Percentiles rank a stretch among this genome's conserved stretches.
These are phyloP conservation scores for Brachypteracias leptosomus DNA, from an alignment of 2,113 vertebrate genomes.

Conservation along the genomic window DNA sequence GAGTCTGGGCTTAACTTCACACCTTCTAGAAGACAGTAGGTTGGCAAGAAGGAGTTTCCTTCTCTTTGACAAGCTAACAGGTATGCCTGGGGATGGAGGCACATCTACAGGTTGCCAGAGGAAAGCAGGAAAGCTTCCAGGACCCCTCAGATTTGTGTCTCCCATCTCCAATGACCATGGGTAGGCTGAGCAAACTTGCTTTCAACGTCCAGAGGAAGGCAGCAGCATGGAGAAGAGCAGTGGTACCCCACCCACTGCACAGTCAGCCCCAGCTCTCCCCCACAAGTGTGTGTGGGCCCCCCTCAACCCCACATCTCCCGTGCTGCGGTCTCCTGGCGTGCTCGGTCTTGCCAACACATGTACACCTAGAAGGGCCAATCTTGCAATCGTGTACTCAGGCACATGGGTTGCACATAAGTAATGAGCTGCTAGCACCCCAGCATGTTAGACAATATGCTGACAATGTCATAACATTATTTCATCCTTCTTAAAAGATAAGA, in stretches of 20 bases:
- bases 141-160: background rate
- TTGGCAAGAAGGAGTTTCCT: background rate
- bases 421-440: slow-evolving; percentile 41
- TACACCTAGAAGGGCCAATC: slow-evolving; percentile 1
- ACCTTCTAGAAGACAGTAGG: background rate
- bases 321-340: background rate
- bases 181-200: background rate
- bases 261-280: background rate
- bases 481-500: slow-evolving; percentile 45
- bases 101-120: background rate
- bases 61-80: background rate
- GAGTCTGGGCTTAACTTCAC: background rate
- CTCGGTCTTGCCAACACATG: background rate
- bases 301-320: background rate
- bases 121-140: background rate
- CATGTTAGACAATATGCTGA: slow-evolving; percentile 57
- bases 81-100: background rate
- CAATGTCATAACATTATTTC: slow-evolving; percentile 65
- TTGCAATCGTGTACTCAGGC: slow-evolving; percentile 6
- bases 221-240: rapidly evolving
- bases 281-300: background rate
- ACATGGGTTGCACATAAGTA: slow-evolving; percentile 27
- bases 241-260: background rate
- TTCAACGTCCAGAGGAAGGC: background rate
- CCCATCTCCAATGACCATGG: rapidly evolving